Conservation (phyloP, 2,888 invertebrate genomes). For the Barypeithes pellucidus region DNA sequence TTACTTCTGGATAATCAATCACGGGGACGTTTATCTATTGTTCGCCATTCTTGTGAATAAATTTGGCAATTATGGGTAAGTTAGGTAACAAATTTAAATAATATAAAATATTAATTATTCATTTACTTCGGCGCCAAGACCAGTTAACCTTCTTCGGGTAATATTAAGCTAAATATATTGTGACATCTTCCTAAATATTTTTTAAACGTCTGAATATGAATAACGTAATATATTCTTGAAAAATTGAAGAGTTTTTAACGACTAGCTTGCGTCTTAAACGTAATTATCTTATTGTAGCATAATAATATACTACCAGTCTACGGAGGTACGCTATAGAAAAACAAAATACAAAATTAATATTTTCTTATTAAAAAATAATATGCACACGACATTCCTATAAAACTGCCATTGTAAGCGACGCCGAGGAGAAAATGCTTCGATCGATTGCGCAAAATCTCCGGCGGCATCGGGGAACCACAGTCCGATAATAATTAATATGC, state of each 20-base stretch:
- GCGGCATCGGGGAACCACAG: no score
- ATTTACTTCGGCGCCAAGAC: conserved; percentile 1
- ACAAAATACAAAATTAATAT: no score
- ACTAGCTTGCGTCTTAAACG: no score
- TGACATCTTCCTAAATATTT: conserved; percentile 8
- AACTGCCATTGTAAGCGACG: no score
- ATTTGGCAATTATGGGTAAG: neutral
- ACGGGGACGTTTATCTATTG: neutral
- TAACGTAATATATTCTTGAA: conserved; percentile 15
- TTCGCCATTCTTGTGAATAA: neutral
- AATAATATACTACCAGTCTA: no score
- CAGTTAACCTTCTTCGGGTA: conserved; percentile 2
- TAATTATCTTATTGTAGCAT: no score
- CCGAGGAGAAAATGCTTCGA: no score
- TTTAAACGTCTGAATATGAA: neutral
- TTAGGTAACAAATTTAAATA: conserved; percentile 1
- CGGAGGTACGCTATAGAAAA: no score
- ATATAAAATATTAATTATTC: neutral
- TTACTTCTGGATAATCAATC: neutral
- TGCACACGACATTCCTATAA: no score
- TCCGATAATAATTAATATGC: no score
- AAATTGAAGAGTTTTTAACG: neutral
- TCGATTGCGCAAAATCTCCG: no score
- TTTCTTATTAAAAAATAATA: no score
- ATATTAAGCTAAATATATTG: conserved; percentile 7